Evolutionary conservation across 2,113 vertebrate species (phyloP).

Genomic region (Dinomys branickii): DNA sequence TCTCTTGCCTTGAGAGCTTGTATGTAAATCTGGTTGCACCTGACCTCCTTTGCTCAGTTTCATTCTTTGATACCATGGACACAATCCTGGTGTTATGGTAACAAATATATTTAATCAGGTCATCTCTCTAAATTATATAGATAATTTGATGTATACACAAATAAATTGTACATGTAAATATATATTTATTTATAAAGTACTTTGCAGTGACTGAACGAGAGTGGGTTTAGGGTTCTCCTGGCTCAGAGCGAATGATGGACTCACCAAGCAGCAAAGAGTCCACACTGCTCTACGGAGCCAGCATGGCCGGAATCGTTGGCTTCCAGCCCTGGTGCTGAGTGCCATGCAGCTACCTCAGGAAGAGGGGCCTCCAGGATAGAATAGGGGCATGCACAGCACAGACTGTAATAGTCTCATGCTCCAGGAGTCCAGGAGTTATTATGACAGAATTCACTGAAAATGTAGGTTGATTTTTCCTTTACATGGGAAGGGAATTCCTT

Average conservation of each 20-base stretch:
- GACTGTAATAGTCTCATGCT: background rate
- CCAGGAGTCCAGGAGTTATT: background rate
- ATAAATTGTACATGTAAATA: background rate
- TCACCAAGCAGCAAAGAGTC: background rate
- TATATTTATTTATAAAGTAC: background rate
- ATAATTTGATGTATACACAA: background rate
- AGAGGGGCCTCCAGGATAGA: background rate
- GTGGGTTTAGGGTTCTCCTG: background rate
- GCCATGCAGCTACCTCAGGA: background rate
- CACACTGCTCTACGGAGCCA: background rate
- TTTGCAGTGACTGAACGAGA: background rate
- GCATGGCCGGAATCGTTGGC: background rate
- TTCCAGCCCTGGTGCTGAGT: background rate
- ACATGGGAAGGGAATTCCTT: background rate
- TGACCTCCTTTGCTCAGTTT: too few relatives aligned
- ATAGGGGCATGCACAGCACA: background rate
- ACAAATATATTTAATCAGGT: background rate
- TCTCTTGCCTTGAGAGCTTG: too few relatives aligned
- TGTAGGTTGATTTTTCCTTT: background rate
- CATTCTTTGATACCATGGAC: background rate
- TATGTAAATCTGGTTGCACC: background rate
- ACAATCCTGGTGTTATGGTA: background rate
- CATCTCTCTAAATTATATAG: background rate
- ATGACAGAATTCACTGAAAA: conserved; percentile 9
- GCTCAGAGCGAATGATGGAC: background rate